Evolutionary conservation across 2,888 invertebrate species (phyloP).

Genomic region (Pollenia griseotomentosa): DNA sequence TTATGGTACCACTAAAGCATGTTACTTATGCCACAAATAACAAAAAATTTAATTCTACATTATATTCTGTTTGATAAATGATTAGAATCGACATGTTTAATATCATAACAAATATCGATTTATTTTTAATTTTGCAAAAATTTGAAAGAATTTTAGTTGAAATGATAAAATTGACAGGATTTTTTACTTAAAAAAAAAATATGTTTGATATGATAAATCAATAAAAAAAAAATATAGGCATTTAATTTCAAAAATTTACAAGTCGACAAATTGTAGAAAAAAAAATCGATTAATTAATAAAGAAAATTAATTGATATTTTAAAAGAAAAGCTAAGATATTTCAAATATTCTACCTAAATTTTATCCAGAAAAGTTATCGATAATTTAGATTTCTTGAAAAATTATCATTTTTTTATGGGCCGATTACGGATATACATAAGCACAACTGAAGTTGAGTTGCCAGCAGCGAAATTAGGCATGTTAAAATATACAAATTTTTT

Average conservation of each 20-base stretch:
- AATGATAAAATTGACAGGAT: constrained; percentile 51
- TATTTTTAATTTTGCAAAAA: constrained; percentile 1
- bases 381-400: too few relatives aligned
- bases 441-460: too few relatives aligned
- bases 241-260: neutral
- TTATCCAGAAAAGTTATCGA: too few relatives aligned
- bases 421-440: too few relatives aligned
- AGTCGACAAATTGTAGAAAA: too few relatives aligned
- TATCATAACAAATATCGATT: constrained; percentile 28
- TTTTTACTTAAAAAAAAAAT: constrained; percentile 26
- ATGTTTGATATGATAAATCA: constrained; percentile 61
- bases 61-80: constrained; percentile 47
- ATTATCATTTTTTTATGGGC: too few relatives aligned
- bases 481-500: too few relatives aligned
- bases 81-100: constrained; percentile 61
- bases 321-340: too few relatives aligned
- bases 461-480: too few relatives aligned
- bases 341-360: too few relatives aligned
- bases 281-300: too few relatives aligned
- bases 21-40: constrained; percentile 49
- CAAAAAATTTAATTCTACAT: constrained; percentile 20
- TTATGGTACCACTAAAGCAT: constrained; percentile 42
- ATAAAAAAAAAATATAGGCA: constrained; percentile 20
- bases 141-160: constrained; percentile 38
- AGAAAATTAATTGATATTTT: too few relatives aligned